These are phyloP conservation scores for Tragelaphus scriptus DNA, from an alignment of 2,113 vertebrate species.

Conservation along the genomic window DNA sequence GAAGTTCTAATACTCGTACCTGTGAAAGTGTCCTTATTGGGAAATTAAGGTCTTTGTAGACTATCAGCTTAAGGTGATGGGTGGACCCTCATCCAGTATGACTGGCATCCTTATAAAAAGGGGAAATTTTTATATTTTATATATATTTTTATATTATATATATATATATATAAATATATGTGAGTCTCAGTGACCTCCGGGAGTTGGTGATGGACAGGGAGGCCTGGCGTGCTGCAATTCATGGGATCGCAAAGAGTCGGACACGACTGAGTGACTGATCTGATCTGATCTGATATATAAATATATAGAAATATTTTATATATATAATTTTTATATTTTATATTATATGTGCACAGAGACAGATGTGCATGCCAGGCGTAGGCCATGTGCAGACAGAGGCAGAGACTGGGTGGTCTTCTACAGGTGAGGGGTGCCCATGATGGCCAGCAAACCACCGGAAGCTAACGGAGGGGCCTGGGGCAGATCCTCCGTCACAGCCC, in stretches of 20 bases:
- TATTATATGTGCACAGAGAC: background rate
- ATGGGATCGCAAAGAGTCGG: too few species aligned
- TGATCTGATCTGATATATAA: too few species aligned
- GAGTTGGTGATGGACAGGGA: too few species aligned
- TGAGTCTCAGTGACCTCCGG: too few species aligned
- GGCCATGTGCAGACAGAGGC: rapidly evolving
- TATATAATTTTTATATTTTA: too few species aligned
- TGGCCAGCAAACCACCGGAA: background rate
- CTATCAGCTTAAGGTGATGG: background rate
- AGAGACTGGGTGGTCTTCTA: background rate
- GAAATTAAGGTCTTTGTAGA: background rate
- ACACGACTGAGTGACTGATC: too few species aligned
- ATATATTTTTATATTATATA: too few species aligned
- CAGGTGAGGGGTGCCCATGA: background rate
- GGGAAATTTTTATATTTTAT: too few species aligned
- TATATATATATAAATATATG: too few species aligned
- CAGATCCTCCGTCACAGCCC: background rate
- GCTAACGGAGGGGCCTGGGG: too few species aligned
- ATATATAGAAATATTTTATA: too few species aligned
- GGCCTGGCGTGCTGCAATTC: too few species aligned
- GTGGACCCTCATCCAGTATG: background rate
- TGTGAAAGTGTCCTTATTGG: background rate
- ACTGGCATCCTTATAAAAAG: background rate
- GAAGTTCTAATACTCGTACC: background rate
- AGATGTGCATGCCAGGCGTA: background rate